Evolutionary conservation across 1,140 invertebrate genomes (phyloP).

Genomic region (Stegodyphus mimosarum): DNA sequence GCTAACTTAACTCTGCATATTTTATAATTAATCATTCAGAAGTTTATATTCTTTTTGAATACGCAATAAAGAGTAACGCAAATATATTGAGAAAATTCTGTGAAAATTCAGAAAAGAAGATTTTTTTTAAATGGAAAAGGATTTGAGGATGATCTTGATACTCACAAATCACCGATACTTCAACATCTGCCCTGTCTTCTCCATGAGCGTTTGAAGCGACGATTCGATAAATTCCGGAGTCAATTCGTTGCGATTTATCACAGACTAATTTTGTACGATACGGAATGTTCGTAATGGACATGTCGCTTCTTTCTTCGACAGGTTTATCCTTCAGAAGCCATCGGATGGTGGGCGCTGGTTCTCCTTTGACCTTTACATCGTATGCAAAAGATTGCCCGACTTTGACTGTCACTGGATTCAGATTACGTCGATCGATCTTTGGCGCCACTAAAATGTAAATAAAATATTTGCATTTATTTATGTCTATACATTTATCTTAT

Average conservation of each 20-base stretch:
- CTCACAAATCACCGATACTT: constrained; percentile 77
- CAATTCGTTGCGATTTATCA: constrained; percentile 70
- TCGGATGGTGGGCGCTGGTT: constrained; percentile 66
- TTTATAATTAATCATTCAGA: too few relatives aligned
- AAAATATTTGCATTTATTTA: too few relatives aligned
- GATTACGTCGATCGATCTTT: constrained; percentile 92
- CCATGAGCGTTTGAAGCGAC: constrained; percentile 72
- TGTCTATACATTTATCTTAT: too few relatives aligned
- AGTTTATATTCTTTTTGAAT: too few relatives aligned
- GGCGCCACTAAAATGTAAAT: constrained; percentile 78
- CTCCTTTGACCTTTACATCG: constrained; percentile 67
- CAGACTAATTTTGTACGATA: constrained; percentile 67
- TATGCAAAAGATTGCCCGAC: constrained; percentile 70
- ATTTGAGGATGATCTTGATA: background rate
- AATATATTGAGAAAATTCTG: too few relatives aligned
- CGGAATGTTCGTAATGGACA: constrained; percentile 66
- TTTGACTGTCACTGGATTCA: constrained; percentile 84
- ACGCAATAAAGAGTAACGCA: too few relatives aligned
- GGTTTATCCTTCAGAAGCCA: constrained; percentile 64
- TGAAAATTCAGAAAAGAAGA: too few relatives aligned
- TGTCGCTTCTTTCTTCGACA: constrained; percentile 57
- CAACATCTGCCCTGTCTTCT: constrained; percentile 71
- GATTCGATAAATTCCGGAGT: constrained; percentile 70
- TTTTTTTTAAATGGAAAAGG: too few relatives aligned
- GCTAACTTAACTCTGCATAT: too few relatives aligned